Evolutionary conservation across 1,140 invertebrate genomes (phyloP).

Genomic region (Zaprionus gabonicus): DNA sequence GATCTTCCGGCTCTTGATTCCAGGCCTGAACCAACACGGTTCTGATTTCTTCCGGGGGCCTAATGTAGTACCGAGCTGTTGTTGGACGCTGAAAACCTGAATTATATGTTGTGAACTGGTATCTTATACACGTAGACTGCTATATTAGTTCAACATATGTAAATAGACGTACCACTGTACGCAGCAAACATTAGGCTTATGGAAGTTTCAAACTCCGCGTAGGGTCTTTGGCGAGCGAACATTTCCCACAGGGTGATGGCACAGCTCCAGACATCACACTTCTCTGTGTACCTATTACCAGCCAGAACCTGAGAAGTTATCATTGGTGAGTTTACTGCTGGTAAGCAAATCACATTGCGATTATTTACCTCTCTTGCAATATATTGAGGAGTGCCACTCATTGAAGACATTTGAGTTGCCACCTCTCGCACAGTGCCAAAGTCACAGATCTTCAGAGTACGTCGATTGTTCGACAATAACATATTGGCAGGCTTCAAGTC

Average conservation of each 20-base stretch:
- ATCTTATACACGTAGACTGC: no score
- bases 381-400: conserved; percentile 98
- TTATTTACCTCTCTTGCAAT: conserved; percentile 95
- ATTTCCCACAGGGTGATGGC: conserved; percentile 99
- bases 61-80: no score
- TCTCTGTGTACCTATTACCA: conserved; percentile 94
- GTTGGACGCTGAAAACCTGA: no score
- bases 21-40: no score
- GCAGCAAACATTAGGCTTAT: no score
- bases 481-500: conserved; percentile 98
- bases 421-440: conserved; percentile 96
- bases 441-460: conserved; percentile 97
- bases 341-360: no score
- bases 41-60: no score
- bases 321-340: no score
- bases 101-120: no score
- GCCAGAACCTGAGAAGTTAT: conserved; percentile 87
- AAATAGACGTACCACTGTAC: no score
- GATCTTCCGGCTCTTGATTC: no score
- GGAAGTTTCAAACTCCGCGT: conserved; percentile 85
- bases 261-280: conserved; percentile 99
- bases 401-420: conserved; percentile 89
- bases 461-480: conserved; percentile 92
- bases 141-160: no score
- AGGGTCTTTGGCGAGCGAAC: conserved; percentile 94